These are phyloP conservation scores for Druon quercuslanigerum DNA, from an alignment of 1,140 invertebrate species.

Conservation along the genomic window DNA sequence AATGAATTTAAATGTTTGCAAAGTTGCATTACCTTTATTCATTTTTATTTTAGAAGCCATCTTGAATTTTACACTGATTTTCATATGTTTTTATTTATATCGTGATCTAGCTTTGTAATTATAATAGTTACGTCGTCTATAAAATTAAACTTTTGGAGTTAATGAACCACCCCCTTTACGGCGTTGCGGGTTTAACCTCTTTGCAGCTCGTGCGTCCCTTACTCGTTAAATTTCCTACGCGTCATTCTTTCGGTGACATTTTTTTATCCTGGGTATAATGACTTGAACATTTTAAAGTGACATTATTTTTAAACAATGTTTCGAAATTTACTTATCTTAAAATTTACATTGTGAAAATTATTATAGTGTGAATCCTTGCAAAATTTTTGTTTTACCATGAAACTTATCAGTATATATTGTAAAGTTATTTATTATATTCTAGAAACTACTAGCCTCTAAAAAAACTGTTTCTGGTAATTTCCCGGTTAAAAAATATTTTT, in stretches of 20 bases:
- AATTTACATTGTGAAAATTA: background rate
- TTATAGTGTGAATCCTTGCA: no score
- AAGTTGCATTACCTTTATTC: no score
- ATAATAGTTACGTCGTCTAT: background rate
- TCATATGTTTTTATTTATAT: no score
- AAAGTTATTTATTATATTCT: no score
- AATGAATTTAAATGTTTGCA: no score
- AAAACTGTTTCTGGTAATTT: no score
- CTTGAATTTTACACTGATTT: no score
- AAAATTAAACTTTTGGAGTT: background rate
- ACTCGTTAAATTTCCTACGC: background rate
- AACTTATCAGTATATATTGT: no score
- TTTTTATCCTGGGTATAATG: background rate
- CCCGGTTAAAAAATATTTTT: no score
- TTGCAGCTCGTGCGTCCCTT: background rate
- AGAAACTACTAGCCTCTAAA: no score
- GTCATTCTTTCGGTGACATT: slow-evolving; percentile 25
- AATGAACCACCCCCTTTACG: background rate
- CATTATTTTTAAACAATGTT: background rate
- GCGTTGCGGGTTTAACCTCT: background rate
- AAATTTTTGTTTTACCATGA: no score
- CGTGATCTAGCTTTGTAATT: background rate
- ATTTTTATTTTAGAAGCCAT: no score
- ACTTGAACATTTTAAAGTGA: background rate
- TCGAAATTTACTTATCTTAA: background rate